A percentile compares a stretch with the other conserved stretches of the same genome.
Evolutionary conservation across 2,888 invertebrate species (phyloP).

Genomic region (Digitonthophagus gazella): DNA sequence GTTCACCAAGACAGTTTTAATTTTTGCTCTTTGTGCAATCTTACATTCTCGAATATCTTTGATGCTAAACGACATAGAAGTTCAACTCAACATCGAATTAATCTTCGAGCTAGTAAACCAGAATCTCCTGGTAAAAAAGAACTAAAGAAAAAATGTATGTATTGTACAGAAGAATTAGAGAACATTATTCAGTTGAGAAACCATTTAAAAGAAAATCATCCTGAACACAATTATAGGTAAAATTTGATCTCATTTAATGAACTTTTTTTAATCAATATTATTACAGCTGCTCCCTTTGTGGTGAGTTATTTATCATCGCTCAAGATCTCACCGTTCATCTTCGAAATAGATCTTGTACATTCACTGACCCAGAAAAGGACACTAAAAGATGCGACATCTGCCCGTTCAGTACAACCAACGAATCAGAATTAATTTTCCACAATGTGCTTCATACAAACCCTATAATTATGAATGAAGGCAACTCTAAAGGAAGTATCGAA

Average conservation of each 20-base stretch:
- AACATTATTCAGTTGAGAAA: constrained; percentile 60
- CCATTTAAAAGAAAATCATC: constrained; percentile 62
- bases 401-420: constrained; percentile 61
- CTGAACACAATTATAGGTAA: constrained; percentile 63
- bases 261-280: background rate
- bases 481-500: constrained; percentile 41
- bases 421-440: constrained; percentile 73
- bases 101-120: constrained; percentile 51
- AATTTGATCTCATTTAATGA: background rate
- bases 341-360: constrained; percentile 60
- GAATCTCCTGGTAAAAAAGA: constrained; percentile 40
- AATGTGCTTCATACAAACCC: constrained; percentile 64
- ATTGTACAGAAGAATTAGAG: constrained; percentile 57
- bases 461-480: constrained; percentile 42
- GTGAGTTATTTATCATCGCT: constrained; percentile 64
- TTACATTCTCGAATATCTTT: constrained; percentile 60
- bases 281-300: constrained; percentile 71
- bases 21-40: constrained; percentile 67
- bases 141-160: constrained; percentile 59
- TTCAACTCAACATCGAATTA: constrained; percentile 63
- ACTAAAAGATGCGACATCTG: constrained; percentile 57
- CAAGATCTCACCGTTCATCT: constrained; percentile 75
- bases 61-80: constrained; percentile 68
- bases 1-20: constrained; percentile 61
- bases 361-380: constrained; percentile 36